These are phyloP conservation scores for Shargacucullia verbasci DNA, from an alignment of 2,888 invertebrate species.

Conservation along the genomic window DNA sequence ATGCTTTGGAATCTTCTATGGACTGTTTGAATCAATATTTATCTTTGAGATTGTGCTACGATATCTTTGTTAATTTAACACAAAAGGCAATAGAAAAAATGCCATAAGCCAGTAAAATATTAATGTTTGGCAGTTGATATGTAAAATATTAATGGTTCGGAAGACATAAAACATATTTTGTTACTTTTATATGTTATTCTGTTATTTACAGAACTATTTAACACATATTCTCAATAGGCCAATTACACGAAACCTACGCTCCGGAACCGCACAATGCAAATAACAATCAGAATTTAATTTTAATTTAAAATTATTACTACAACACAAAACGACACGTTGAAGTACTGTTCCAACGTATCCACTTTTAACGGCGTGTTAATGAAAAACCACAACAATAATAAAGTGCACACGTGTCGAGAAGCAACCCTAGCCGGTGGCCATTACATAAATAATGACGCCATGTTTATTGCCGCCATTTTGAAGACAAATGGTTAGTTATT, in stretches of 20 bases:
- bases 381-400: constrained; percentile 86
- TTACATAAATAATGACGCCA: constrained; percentile 88
- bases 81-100: too few species aligned
- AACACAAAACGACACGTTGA: constrained; percentile 53
- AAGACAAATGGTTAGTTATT: constrained; percentile 89
- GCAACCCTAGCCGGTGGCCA: constrained; percentile 84
- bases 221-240: constrained; percentile 1
- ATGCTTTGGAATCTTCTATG: too few species aligned
- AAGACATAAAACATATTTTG: too few species aligned
- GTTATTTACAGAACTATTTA: too few species aligned
- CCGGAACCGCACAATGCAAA: constrained; percentile 26
- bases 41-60: too few species aligned
- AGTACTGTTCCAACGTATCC: constrained; percentile 59
- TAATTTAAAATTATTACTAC: constrained; percentile 47
- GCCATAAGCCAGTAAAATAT: too few species aligned
- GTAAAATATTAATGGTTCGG: too few species aligned
- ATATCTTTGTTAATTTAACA: too few species aligned
- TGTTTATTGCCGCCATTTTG: constrained; percentile 89
- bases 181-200: too few species aligned
- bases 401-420: constrained; percentile 84
- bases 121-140: too few species aligned
- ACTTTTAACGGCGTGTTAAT: constrained; percentile 73
- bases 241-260: constrained; percentile 21
- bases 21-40: too few species aligned
- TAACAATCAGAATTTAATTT: constrained; percentile 42